These are phyloP conservation scores for Cherax quadricarinatus DNA, from an alignment of 1,140 invertebrate genomes.

Conservation along the genomic window DNA sequence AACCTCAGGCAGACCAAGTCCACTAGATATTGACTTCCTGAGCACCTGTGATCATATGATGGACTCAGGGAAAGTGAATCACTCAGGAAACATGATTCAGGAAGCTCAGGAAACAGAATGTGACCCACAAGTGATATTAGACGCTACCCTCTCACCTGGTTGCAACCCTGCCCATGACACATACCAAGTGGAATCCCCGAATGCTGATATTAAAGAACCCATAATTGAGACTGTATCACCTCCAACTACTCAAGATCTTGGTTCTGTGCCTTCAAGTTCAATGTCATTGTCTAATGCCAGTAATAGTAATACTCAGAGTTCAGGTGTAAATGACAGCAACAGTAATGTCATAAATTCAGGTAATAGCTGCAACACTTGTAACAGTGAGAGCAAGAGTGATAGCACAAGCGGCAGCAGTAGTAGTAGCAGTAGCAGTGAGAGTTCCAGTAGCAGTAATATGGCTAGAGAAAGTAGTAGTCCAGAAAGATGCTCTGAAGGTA, in stretches of 20 bases:
- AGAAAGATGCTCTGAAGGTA: slow-evolving; percentile 52
- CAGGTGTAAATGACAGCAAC: neutral
- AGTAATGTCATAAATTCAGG: slow-evolving; percentile 16
- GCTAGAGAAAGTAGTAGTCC: slow-evolving; percentile 41
- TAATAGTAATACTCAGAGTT: neutral
- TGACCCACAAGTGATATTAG: slow-evolving; percentile 58
- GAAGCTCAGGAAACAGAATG: slow-evolving; percentile 63
- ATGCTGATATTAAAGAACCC: slow-evolving; percentile 59
- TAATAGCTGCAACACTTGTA: slow-evolving; percentile 34
- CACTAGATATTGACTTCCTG: slow-evolving; percentile 72
- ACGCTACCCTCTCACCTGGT: neutral
- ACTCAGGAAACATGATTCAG: slow-evolving; percentile 66
- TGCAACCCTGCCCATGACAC: neutral
- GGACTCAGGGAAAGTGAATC: slow-evolving; percentile 68
- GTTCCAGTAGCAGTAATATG: slow-evolving; percentile 17
- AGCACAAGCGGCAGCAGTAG: slow-evolving; percentile 53
- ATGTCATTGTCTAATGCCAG: neutral
- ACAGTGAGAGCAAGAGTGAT: slow-evolving; percentile 36
- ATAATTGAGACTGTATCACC: slow-evolving; percentile 43
- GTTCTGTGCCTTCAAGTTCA: slow-evolving; percentile 34
- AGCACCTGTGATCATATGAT: slow-evolving; percentile 67
- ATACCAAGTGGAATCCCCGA: slow-evolving; percentile 22
- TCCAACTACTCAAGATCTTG: slow-evolving; percentile 40
- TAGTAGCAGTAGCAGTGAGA: slow-evolving; percentile 54
- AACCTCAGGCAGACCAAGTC: slow-evolving; percentile 72